phyloP scores from a whole-genome alignment of 2,113 vertebrate species.

The Synodontis membranacea region DNA sequence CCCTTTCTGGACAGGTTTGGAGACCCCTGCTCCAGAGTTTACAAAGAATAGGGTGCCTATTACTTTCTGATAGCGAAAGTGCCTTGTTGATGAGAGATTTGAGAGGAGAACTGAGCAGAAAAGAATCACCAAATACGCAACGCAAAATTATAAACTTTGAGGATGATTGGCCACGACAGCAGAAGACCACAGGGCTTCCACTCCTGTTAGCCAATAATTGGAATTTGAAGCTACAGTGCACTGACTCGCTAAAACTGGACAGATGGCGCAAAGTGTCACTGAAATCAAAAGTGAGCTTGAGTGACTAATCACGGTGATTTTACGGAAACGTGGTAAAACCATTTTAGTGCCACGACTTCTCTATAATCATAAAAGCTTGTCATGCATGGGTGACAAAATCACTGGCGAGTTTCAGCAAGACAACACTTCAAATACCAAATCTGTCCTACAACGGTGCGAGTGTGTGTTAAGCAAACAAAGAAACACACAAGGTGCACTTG shows the following conservation, averaged over 20 bases:
- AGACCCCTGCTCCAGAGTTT: neutral
- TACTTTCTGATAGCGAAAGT: no score
- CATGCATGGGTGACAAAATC: neutral
- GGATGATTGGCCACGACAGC: neutral
- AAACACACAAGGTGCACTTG: constrained; percentile 16
- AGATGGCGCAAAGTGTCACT: neutral
- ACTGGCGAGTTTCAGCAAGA: neutral
- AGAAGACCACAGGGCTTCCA: neutral
- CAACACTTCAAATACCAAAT: neutral
- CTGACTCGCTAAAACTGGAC: neutral
- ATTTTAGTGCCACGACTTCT: neutral
- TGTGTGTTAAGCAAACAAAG: constrained; percentile 37
- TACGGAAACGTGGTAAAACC: neutral
- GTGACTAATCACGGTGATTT: neutral
- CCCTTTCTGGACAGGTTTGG: no score
- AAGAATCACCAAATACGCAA: neutral
- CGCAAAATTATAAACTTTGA: neutral
- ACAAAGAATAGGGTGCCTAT: neutral
- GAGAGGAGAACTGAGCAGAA: neutral
- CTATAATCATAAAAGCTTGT: neutral
- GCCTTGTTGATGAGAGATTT: neutral
- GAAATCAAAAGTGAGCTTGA: neutral
- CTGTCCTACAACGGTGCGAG: neutral
- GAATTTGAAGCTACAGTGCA: neutral
- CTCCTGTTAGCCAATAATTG: neutral